These are phyloP conservation scores for Venturia canescens DNA, from an alignment of 1,140 invertebrate genomes.

Conservation along the genomic window DNA sequence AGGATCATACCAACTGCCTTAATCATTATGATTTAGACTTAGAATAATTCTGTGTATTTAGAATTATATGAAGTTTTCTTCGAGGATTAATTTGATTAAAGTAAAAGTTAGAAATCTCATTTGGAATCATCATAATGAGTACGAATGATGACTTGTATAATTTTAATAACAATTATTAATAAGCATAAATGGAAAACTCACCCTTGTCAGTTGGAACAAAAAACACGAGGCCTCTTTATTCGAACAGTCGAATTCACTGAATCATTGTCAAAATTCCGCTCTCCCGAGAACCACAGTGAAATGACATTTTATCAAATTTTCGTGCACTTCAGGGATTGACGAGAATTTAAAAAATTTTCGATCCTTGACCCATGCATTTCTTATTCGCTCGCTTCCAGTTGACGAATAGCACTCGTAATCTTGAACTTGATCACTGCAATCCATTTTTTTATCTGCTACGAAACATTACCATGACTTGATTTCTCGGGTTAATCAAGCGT, in stretches of 20 bases:
- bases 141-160: no score
- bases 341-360: background rate
- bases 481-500: background rate
- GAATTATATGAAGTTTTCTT: no score
- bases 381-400: background rate
- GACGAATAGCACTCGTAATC: background rate
- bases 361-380: background rate
- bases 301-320: background rate
- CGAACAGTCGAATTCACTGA: background rate
- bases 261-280: background rate
- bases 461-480: background rate
- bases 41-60: no score
- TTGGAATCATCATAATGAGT: no score
- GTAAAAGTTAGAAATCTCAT: no score
- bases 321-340: background rate
- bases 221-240: background rate
- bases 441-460: slow-evolving; percentile 24
- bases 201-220: background rate
- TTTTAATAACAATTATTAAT: background rate
- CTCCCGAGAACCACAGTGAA: background rate
- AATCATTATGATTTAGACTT: no score
- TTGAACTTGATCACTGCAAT: slow-evolving; percentile 20
- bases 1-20: no score
- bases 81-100: no score
- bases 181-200: background rate